Evolutionary conservation across 2,113 vertebrate species (phyloP).

Genomic region (Dicrurus megarhynchus): DNA sequence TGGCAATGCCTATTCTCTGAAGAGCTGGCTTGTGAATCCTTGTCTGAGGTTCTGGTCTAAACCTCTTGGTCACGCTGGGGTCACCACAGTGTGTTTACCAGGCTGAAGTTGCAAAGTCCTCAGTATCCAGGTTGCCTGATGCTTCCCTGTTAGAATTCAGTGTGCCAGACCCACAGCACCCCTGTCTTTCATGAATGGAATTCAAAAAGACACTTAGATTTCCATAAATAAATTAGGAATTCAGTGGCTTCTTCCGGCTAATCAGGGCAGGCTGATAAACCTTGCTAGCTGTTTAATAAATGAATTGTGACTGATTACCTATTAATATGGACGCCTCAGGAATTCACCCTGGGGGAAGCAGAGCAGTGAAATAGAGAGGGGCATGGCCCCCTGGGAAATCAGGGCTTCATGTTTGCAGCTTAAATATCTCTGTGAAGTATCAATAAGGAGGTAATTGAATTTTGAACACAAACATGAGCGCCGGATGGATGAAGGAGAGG

Average conservation of each 20-base stretch:
- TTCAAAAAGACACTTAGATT: constrained; percentile 95
- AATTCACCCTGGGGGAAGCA: constrained; percentile 88
- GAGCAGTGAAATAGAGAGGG: constrained; percentile 99
- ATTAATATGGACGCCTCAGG: constrained; percentile 99
- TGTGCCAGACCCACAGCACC: constrained; percentile 27
- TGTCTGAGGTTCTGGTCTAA: constrained; percentile 52
- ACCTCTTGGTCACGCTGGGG: neutral
- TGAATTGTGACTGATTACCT: constrained; percentile 99
- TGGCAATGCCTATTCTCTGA: constrained; percentile 25
- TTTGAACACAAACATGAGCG: constrained; percentile 99
- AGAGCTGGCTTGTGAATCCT: constrained; percentile 52
- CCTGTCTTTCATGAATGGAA: constrained; percentile 77
- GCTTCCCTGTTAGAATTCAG: constrained; percentile 67
- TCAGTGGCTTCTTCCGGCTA: constrained; percentile 97
- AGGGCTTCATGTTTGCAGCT: constrained; percentile 99
- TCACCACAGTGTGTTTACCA: neutral
- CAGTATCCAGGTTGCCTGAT: neutral
- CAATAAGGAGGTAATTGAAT: constrained; percentile 99
- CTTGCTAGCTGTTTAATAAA: constrained; percentile 99
- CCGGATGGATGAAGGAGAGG: constrained; percentile 86
- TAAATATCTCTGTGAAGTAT: constrained; percentile 99
- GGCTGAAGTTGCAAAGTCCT: constrained; percentile 19
- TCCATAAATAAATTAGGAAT: constrained; percentile 99
- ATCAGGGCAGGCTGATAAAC: constrained; percentile 95
- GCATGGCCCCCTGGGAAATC: constrained; percentile 98